Base-by-base conservation (phyloP, 2,113 vertebrate genomes). In the Theristicus caerulescens region DNA sequence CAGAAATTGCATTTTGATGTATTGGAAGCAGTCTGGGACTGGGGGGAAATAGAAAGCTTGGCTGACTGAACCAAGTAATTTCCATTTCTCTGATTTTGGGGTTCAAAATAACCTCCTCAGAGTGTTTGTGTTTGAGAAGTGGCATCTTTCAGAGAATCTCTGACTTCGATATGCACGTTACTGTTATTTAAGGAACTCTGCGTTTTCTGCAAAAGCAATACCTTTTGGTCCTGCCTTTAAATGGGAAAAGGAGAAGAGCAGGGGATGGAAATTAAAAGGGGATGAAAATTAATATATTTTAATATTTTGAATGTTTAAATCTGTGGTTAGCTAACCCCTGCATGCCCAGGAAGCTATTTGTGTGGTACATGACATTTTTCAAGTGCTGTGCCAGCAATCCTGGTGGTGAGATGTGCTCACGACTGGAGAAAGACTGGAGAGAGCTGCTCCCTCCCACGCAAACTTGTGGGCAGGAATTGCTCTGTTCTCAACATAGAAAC, bases 81-180 rank as follows among this genome's bases (percentile, higher is more conserved):
- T 44, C 49, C 8, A 6, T 47, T 62, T 62, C 34, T 46, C 36
- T 47, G 27, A n/a, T 71, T 78, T 51, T 34, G 76, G 13, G 17
- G 16, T 29, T 74, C 64, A 52, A 57, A 15, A 29, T 32, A 38
- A 4, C 8, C 0, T 19, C 14, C 8, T 22, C 4, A 1, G 42
- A 44, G 14, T 9, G 25, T 59, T 47, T 78, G 22, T 16, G 31
- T 52, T 26, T 26, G 67, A 66, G 36, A 36, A 74, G 32, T 2
- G 0, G 17, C 26, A 2, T 40, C 4, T 2, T 64, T 67, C 21
- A 13, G 44, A 52, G 59, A 34, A 10, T 29, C 46, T 47, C 2
- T 32, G 2, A 14, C 36, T 58, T 21, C 44, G 5, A 1, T 7
- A 0, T 2, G 1, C 16, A 1, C 1, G 0, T 10, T 31, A 11